phyloP scores from a whole-genome alignment of 2,797 vertebrate species.

The Acestrorhynchus altus region DNA sequence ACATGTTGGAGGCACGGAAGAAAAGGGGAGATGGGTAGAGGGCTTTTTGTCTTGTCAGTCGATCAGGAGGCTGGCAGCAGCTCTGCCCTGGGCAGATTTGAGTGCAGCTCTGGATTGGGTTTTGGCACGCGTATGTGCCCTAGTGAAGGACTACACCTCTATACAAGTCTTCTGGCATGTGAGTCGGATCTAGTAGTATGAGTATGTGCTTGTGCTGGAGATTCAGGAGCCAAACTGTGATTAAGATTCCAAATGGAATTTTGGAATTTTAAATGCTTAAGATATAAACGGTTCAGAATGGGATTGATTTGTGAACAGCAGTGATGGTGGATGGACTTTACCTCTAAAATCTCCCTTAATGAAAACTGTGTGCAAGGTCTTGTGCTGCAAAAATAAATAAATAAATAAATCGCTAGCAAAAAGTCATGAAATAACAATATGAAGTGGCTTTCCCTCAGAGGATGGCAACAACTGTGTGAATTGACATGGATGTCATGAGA shows the following conservation, averaged over 20 bases:
- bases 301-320: too few relatives aligned
- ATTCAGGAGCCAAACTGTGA: background rate
- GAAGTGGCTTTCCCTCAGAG: too few relatives aligned
- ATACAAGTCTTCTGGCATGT: conserved; percentile 1
- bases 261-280: too few relatives aligned
- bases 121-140: background rate
- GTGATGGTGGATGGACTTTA: too few relatives aligned
- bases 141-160: background rate
- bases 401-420: too few relatives aligned
- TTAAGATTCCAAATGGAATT: background rate
- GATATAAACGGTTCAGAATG: too few relatives aligned
- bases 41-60: background rate
- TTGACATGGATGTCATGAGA: too few relatives aligned
- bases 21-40: background rate
- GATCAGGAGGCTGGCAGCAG: conserved; percentile 9
- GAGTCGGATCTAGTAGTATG: conserved; percentile 11
- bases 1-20: background rate
- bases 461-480: too few relatives aligned
- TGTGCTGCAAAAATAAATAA: too few relatives aligned
- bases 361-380: too few relatives aligned
- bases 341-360: too few relatives aligned
- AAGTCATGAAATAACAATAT: too few relatives aligned
- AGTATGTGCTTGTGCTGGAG: background rate
- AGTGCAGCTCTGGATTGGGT: conserved; percentile 1
- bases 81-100: conserved; percentile 7